Percentiles rank a stretch among this genome's conserved stretches.
phyloP scores from a whole-genome alignment of 2,797 vertebrate species.

The Helarctos malayanus region DNA sequence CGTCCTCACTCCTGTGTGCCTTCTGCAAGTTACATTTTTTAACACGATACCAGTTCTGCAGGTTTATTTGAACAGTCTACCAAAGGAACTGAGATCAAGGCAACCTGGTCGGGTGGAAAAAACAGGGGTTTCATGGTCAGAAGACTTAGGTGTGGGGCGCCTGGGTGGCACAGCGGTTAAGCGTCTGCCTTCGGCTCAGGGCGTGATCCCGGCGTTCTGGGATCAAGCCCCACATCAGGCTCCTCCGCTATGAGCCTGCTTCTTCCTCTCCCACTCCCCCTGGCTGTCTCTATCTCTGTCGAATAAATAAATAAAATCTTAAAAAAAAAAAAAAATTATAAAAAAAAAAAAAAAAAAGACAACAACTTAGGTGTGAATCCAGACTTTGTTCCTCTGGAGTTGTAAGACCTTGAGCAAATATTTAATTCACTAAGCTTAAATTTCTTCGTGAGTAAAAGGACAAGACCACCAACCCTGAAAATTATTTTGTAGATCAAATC shows the following conservation, averaged over 20 bases:
- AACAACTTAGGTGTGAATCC: not conserved
- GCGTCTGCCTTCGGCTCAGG: no score
- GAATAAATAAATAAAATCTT: no score
- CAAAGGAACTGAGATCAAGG: conserved; percentile 18
- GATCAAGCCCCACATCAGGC: no score
- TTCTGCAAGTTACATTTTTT: conserved; percentile 20
- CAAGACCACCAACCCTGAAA: conserved; percentile 45
- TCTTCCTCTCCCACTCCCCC: no score
- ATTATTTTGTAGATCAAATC: conserved; percentile 19
- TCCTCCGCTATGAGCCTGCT: no score
- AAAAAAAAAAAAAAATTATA: no score
- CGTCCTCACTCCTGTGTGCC: not conserved
- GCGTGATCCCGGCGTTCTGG: no score
- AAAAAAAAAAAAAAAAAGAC: no score
- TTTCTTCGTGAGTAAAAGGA: not conserved
- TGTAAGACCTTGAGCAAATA: not conserved
- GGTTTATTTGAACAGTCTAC: conserved; percentile 13
- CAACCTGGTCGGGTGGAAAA: not conserved
- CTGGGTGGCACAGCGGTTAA: no score
- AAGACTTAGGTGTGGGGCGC: not conserved
- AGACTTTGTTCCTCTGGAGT: conserved; percentile 28
- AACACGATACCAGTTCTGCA: conserved; percentile 7
- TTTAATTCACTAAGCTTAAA: conserved; percentile 2
- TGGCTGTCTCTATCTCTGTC: no score
- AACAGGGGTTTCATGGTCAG: not conserved